Evolutionary conservation across 2,888 invertebrate genomes (phyloP), one percentile per base, ranked within the genome.

Genomic region (Tupiocoris notatus): DNA sequence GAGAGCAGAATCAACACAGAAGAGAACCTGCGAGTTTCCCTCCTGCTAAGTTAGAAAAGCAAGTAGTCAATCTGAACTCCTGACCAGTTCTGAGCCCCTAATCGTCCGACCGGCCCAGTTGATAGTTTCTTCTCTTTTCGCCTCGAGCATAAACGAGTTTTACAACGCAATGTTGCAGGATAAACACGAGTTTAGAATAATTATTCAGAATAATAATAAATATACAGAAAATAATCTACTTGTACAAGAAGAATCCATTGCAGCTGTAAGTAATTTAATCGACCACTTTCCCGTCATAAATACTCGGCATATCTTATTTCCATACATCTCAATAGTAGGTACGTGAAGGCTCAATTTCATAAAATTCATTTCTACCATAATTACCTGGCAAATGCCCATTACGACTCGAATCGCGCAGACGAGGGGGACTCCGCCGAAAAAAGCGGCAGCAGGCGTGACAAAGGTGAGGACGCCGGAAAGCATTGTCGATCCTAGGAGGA

Each of bases 371-470:
- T 54, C 57, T n/a, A n/a, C n/a, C 1, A 22, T 21, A 2, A 87
- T 87, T 84, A 92, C 95, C 89, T 95, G 95, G 78, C 93, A 92
- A 78, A 95, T 87, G 64, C 95, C 96, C 84, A 95, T 93, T 79
- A 94, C 91, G 83, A 94, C 93, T 77, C 95, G 88, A 18, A 94
- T 88, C 0, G 87, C 84, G 81, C 93, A 89, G 0, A 92, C 90
- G 77, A 94, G 87, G 85, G 92, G 91, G 79, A 86, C 86, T 80
- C 86, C 88, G 75, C 91, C 92, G 76, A 89, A 88, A 78, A 90
- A 85, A 0, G 96, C 95, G 0, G 95, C 92, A 0, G 92, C 81
- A 0, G 96, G 96, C 59, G 94, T 94, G 79, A 94, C 82, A 57
- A 96, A 87, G 39, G 92, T 77, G 89, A 85, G 0, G 84, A 82